Evolutionary conservation across 1,140 invertebrate genomes (phyloP).

Genomic region (Gonioctena quinquepunctata): DNA sequence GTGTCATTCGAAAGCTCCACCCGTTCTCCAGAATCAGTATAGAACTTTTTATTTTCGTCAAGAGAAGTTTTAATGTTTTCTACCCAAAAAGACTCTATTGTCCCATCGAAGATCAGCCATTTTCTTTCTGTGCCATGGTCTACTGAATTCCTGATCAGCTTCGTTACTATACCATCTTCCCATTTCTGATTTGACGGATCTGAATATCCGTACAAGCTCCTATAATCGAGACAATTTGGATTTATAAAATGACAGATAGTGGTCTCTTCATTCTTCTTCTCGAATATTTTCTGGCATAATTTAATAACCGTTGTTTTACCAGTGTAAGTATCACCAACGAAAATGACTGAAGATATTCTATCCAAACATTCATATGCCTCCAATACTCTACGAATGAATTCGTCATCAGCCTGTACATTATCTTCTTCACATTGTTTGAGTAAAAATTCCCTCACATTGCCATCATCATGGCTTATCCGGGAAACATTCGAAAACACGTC

Average conservation of each 20-base stretch:
- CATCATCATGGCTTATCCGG: not conserved
- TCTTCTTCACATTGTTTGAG: slow-evolving; percentile 59
- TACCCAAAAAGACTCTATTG: slow-evolving; percentile 90
- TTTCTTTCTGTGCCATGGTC: slow-evolving; percentile 70
- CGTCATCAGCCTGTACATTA: slow-evolving; percentile 72
- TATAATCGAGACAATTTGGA: slow-evolving; percentile 87
- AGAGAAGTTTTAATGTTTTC: slow-evolving; percentile 89
- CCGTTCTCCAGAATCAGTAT: slow-evolving; percentile 80
- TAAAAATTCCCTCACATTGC: not conserved
- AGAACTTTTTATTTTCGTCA: slow-evolving; percentile 76
- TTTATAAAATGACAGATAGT: slow-evolving; percentile 72
- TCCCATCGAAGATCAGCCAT: slow-evolving; percentile 82
- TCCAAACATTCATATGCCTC: slow-evolving; percentile 78
- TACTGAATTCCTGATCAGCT: slow-evolving; percentile 70
- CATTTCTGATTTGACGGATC: slow-evolving; percentile 80
- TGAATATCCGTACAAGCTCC: slow-evolving; percentile 86
- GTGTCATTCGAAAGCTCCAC: slow-evolving; percentile 73
- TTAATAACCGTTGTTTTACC: slow-evolving; percentile 63
- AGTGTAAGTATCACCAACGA: slow-evolving; percentile 74
- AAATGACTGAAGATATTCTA: slow-evolving; percentile 77
- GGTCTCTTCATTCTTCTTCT: not conserved
- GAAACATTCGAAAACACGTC: slow-evolving; percentile 79
- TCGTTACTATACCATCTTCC: slow-evolving; percentile 83
- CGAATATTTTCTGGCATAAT: slow-evolving; percentile 15
- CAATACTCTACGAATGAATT: slow-evolving; percentile 72